Base-by-base conservation (phyloP, 2,888 invertebrate species). In the Ephialtes manifestator region DNA sequence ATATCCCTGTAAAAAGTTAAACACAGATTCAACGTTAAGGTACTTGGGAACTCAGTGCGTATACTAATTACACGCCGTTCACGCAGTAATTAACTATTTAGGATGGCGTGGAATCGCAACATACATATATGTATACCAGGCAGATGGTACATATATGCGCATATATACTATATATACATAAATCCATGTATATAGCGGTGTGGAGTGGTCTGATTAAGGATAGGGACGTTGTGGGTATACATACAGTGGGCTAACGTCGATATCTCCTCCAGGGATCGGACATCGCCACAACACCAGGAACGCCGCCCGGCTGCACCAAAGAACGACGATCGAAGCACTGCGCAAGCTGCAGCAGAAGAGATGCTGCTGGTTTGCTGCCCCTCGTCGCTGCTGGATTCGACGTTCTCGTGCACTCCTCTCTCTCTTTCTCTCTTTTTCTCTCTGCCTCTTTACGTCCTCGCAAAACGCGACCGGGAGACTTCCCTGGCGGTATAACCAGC, bases 31-130 rank as follows among this genome's bases (percentile, higher is more conserved):
- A n/a, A n/a, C n/a, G 13, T 60, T 60, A 60, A 48, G 65, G 65
- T 76, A 58, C 71, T 18, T 39, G 10, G 39, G 43, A 43, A 48
- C 24, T 31, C 81, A 18, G 63, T 82, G 85, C 78, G 80, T 86
- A 55, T 83, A 86, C 85, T 84, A 86, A 87, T 87, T 88, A 87
- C 83, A 86, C 75, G 84, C 70, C 85, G 63, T 60, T 83, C 74
- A 80, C 83, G 78, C 82, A 72, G 84, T 70, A 87, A 87, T 88
- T 88, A 87, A 87, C 83, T 83, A 84, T 86, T 87, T 83, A 87
- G 81, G 84, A 87, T 83, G 43, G 43, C 67, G 18, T 48, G 35
- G 28, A 20, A 20, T 8, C n/a, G 39, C 18, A 65, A 28, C 68
- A 28, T 68, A 48, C 1, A 18, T 20, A 20, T 7, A 18, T 10